Evolutionary conservation across 2,797 vertebrate species (phyloP), one percentile per base, ranked within the genome.

Genomic region (Phaenicophaeus curvirostris): DNA sequence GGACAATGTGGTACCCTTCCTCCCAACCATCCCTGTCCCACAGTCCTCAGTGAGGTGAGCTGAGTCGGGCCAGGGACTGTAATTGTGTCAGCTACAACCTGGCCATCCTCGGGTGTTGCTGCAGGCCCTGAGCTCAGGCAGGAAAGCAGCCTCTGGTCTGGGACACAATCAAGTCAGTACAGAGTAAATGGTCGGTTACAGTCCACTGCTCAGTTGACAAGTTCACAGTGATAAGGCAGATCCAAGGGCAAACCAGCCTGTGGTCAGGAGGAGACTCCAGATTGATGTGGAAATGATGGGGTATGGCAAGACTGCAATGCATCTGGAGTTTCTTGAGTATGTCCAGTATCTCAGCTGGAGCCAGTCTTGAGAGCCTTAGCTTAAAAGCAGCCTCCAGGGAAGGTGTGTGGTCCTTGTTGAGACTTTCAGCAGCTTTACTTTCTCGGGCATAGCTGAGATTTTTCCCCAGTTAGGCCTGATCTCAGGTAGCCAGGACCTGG

Each of bases 401-500:
- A 18, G 5, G 3, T 5, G 0, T 5, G 5, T 7, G 4, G 10
- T 0, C 0, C 2, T 62, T 28, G 3, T 4, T 19, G 2, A 3
- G 23, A 5, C 5, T 8, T 5, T 78, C 0, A 2, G 5, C 0
- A 48, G 6, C 0, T 13, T 65, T 0, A 0, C 0, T 5, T 57
- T 3, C 0, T 0, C 41, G 16, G 33, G 2, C 3, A 2, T 0
- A 10, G 6, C 3, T 79, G 2, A 30, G 5, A 0, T 17, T 1
- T 55, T 80, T 46, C 30, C 3, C 10, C 1, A 11, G 2, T 41
- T 37, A 28, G 23, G 11, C 7, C 17, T 74, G 23, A 46, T 11
- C 11, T 7, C 5, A 23, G 6, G 4, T 5, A 15, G 71, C 5
- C 0, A 18, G 25, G 51, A 14, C 3, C 2, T 33, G 6, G 1